Evolutionary conservation across 2,797 vertebrate species (phyloP), one percentile per base, ranked within the genome.

Genomic region (Pipistrellus nathusii): DNA sequence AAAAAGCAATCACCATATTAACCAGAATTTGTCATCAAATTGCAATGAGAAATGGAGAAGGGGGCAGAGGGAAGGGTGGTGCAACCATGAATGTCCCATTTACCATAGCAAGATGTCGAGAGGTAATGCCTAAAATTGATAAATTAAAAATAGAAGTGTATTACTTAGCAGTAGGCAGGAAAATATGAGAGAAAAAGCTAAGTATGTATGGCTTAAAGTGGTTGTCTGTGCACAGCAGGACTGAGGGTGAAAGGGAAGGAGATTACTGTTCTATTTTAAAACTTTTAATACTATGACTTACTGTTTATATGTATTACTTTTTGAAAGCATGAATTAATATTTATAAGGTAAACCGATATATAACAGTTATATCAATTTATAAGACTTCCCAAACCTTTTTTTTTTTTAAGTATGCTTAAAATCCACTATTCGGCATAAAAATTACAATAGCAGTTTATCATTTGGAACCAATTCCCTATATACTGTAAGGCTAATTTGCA

Each of bases 371-470:
- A 94, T 23, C 62, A 89, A 88, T 66, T 95, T 32, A 92, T 75
- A 12, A 82, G 95, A 88, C 0, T 91, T 6, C 23, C 32, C 46
- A 90, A 84, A 73, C 23, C 30, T n/a, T n/a, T 27, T 44, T 11
- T 44, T 59, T 44, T 44, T 44, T 44, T 59, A 30, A n/a, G 8
- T 30, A 46, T 62, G 51, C 68, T 38, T 85, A 80, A 85, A 92
- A 92, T 55, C n/a, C 88, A 77, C 83, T 88, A 91, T 7, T 91
- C 12, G 12, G 23, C 55, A 90, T 83, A 90, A 94, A 92, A 94
- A 81, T 89, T 84, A 92, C 55, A 96, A 94, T 15, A 90, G 20
- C n/a, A 77, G 14, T 76, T 92, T 71, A 91, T 92, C 76, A 93
- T 57, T 88, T 84, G 76, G 35, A 44, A 44, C 41, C 64, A 93